Evolutionary conservation across 2,888 invertebrate species (phyloP), one percentile per base, ranked within the genome.

Genomic region (Dolomedes plantarius): DNA sequence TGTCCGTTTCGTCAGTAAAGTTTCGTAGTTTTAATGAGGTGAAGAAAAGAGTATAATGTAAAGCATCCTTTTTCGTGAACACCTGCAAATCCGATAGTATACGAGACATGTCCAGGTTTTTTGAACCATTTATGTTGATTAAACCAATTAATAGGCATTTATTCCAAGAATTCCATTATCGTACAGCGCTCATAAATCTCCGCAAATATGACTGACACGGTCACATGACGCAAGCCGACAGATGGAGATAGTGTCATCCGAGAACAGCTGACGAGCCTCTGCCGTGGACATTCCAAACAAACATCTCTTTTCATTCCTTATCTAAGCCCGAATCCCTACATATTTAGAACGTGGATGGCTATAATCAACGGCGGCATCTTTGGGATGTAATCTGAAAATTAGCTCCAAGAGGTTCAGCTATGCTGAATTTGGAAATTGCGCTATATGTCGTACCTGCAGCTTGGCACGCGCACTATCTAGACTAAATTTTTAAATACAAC

Each of bases 251-350:
- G 13, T 46, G 46, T 46, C 46, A 46, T 16, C 5, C 2, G 16
- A 46, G 13, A 46, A 46, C 46, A 46, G 46, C 46, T 46, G 62
- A 62, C 62, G 28, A 62, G 27, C 23, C n/a, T 27, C 62, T 62
- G 62, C 27, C 28, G 27, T 62, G 62, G 62, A 62, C 62, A 62
- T 62, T 28, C 62, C 27, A 23, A 23, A 62, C 27, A 62, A 9
- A 62, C 16, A 62, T 16, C 62, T 62, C 27, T 27, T 62, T 62
- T 62, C 62, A 62, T 19, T 46, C 46, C 2, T 46, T 46, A 46
- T 46, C 46, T 46, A 16, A 16, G 1, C 6, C 46, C 13, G 16
- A 46, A 46, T 16, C 46, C 46, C 46, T 46, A 16, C 16, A 2
- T 9, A 2, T 13, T 16, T 13, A 46, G 16, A 16, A 46, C 46